A percentile compares a stretch with the other conserved stretches of the same genome.
These are phyloP conservation scores for Odobenus rosmarus DNA, from an alignment of 2,113 vertebrate species.

Conservation along the genomic window DNA sequence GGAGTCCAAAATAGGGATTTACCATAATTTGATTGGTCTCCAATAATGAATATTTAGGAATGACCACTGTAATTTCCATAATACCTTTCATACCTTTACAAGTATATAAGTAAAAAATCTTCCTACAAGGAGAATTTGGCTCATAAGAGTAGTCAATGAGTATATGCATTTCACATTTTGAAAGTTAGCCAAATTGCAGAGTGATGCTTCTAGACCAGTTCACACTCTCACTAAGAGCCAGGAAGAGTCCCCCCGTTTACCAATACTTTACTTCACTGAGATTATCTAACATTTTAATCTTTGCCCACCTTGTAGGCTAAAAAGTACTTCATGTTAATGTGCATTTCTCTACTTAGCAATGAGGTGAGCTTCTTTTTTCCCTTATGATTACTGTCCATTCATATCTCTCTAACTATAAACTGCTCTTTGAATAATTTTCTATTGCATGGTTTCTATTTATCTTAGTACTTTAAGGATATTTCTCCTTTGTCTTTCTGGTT, in stretches of 20 bases:
- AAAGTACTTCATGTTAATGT: background rate
- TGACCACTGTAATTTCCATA: background rate
- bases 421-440: background rate
- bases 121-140: background rate
- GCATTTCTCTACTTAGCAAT: background rate
- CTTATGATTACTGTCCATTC: background rate
- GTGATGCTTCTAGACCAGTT: background rate
- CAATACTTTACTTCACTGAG: background rate
- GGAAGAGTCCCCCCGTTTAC: background rate
- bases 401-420: background rate
- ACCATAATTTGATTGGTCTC: background rate
- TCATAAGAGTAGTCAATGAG: background rate
- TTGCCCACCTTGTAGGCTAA: background rate
- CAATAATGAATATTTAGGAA: background rate
- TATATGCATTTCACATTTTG: background rate
- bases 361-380: background rate
- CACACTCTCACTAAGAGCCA: background rate
- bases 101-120: background rate
- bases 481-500: background rate
- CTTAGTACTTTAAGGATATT: background rate
- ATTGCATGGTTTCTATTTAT: background rate
- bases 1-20: background rate
- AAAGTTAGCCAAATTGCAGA: background rate
- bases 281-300: background rate
- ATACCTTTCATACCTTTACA: background rate